Conservation (phyloP, 1,140 invertebrate species). For the Zaprionus ghesquierei region DNA sequence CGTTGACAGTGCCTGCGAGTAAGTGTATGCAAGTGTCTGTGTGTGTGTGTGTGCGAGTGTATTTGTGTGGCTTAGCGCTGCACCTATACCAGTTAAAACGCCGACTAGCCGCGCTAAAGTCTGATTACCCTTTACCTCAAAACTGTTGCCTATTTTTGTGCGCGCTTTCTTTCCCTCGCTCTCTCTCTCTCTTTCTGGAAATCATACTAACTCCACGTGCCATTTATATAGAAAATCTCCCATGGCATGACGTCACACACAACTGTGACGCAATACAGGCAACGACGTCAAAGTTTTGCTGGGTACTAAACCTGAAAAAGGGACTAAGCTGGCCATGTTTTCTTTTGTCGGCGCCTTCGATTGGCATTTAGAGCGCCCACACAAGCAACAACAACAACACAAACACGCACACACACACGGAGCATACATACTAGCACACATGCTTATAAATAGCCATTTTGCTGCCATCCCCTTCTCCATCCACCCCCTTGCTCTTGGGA, state of each 20-base stretch:
- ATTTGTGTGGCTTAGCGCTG: background rate
- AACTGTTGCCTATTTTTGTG: constrained; percentile 35
- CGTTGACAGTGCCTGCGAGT: constrained; percentile 46
- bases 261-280: constrained; percentile 24
- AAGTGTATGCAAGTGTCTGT: constrained; percentile 8
- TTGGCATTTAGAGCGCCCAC: constrained; percentile 37
- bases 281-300: background rate
- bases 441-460: constrained; percentile 29
- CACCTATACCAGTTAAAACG: constrained; percentile 16
- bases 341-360: constrained; percentile 18
- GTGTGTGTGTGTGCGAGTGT: background rate
- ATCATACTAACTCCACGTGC: background rate
- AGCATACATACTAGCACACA: constrained; percentile 15
- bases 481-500: too few species aligned
- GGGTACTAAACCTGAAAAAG: background rate
- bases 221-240: background rate
- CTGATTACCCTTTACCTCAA: background rate
- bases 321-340: constrained; percentile 6
- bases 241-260: constrained; percentile 36
- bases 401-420: background rate
- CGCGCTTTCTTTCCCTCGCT: background rate
- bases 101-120: background rate
- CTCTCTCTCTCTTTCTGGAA: background rate
- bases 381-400: constrained; percentile 6
- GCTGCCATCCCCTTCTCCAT: background rate